Percentiles rank a stretch among this genome's conserved stretches.
Conservation (phyloP, 2,797 vertebrate genomes). For the Dryobates pubescens region DNA sequence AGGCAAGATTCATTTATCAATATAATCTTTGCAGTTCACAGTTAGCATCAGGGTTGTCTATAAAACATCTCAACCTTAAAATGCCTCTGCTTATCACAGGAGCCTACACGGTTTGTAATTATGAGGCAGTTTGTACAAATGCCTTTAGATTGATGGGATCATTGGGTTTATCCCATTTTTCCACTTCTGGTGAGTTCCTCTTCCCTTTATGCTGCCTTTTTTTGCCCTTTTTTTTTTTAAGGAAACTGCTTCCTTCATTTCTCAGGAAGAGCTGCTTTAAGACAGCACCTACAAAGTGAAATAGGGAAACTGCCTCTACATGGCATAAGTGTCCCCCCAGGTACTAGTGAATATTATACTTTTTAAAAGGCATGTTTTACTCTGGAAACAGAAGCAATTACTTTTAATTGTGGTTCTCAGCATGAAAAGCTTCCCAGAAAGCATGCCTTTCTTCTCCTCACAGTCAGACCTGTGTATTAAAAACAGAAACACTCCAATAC, state of each 20-base stretch:
- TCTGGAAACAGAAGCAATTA: slow-evolving; percentile 51
- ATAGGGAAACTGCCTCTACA: neutral
- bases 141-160: slow-evolving; percentile 13
- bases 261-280: slow-evolving; percentile 21
- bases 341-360: neutral
- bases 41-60: slow-evolving; percentile 1
- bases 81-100: slow-evolving; percentile 35
- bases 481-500: neutral
- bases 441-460: slow-evolving; percentile 9
- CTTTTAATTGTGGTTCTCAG: slow-evolving; percentile 66
- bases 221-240: neutral
- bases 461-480: slow-evolving; percentile 38
- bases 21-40: slow-evolving; percentile 14
- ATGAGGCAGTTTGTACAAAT: slow-evolving; percentile 34
- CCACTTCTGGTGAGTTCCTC: neutral
- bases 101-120: neutral
- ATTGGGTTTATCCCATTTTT: slow-evolving; percentile 25
- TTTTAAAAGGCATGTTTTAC: slow-evolving; percentile 43
- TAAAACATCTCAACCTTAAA: slow-evolving; percentile 38
- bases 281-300: slow-evolving; percentile 39
- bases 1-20: neutral
- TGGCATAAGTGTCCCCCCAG: neutral
- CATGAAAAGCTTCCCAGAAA: slow-evolving; percentile 15
- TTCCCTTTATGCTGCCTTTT: neutral
- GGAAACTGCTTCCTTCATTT: slow-evolving; percentile 2